A percentile compares a stretch with the other conserved stretches of the same genome.
phyloP scores from a whole-genome alignment of 2,888 invertebrate species.

The Tenthredo livida region DNA sequence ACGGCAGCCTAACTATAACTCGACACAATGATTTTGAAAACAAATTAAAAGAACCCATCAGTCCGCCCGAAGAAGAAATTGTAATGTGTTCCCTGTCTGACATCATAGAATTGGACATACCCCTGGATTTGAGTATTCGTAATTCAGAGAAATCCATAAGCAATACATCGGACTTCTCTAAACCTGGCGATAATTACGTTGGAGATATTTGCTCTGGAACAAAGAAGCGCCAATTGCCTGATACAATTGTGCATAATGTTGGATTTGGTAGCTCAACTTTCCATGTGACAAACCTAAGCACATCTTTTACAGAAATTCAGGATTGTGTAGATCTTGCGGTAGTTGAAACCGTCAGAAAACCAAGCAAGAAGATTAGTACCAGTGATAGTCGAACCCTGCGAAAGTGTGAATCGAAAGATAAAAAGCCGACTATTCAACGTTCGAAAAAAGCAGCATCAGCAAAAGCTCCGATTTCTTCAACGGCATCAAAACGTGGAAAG shows the following conservation, averaged over 20 bases:
- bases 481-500: not conserved
- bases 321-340: not conserved
- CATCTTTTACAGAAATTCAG: not conserved
- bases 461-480: not conserved
- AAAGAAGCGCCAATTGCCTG: not conserved
- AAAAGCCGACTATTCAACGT: not conserved
- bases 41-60: not conserved
- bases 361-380: not conserved
- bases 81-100: not conserved
- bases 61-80: not conserved
- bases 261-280: conserved; percentile 11
- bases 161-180: not conserved
- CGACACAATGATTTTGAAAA: not conserved
- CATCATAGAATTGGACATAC: not conserved
- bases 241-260: not conserved
- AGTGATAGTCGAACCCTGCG: not conserved
- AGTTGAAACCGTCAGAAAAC: not conserved
- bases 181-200: not conserved
- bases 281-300: conserved; percentile 17
- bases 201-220: not conserved
- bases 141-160: not conserved
- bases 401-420: not conserved
- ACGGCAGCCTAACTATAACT: not conserved
- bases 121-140: conserved; percentile 3
- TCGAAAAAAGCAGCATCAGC: no score